phyloP scores from a whole-genome alignment of 1,140 invertebrate species.

The Cydia strobilella region DNA sequence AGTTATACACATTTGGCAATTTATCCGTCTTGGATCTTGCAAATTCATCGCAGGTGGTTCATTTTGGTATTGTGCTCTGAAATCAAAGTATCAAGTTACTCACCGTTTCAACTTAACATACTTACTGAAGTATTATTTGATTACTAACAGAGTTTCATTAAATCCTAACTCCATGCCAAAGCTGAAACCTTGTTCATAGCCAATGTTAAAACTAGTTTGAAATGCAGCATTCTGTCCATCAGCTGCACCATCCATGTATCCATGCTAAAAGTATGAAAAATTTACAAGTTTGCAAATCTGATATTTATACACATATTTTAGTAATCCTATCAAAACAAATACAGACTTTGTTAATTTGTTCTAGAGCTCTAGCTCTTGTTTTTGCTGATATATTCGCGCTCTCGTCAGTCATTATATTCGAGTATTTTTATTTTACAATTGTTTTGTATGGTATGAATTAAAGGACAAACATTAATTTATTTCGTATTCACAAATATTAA shows the following conservation, averaged over 20 bases:
- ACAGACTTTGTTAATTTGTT: conserved; percentile 51
- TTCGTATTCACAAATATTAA: no score
- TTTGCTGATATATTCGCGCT: conserved; percentile 43
- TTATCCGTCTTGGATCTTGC: conserved; percentile 51
- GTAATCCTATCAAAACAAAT: neutral
- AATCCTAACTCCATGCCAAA: conserved; percentile 60
- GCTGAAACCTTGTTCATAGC: conserved; percentile 59
- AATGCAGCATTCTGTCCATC: conserved; percentile 61
- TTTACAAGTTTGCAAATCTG: neutral
- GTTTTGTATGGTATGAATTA: no score
- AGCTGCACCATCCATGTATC: conserved; percentile 61
- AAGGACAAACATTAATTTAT: no score
- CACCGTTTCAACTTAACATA: conserved; percentile 25
- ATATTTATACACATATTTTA: conserved; percentile 20
- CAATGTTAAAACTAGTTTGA: conserved; percentile 66
- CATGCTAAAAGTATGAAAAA: conserved; percentile 46
- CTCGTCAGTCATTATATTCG: conserved; percentile 40
- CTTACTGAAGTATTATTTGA: conserved; percentile 15
- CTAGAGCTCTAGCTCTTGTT: conserved; percentile 45
- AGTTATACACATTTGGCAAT: conserved; percentile 65
- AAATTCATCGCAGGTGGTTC: neutral
- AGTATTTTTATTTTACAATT: neutral
- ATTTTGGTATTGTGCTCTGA: conserved; percentile 24
- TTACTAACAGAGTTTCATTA: conserved; percentile 44
- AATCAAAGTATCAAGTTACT: neutral